These are phyloP conservation scores for Aeoliscus strigatus DNA, from an alignment of 2,797 vertebrate genomes.

Conservation along the genomic window DNA sequence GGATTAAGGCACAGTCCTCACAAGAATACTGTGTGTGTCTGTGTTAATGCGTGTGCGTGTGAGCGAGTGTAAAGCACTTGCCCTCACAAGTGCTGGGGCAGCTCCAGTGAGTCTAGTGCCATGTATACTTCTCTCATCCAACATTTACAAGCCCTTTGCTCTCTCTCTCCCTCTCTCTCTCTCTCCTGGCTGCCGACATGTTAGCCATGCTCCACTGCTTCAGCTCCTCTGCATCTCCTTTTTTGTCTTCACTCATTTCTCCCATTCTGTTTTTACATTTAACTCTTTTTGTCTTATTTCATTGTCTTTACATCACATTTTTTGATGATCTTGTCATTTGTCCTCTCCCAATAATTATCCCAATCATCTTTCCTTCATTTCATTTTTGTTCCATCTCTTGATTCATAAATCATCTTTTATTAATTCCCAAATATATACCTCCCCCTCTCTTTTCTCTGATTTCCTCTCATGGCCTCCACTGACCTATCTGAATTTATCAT, in stretches of 20 bases:
- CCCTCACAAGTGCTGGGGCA: conserved; percentile 73
- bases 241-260: conserved; percentile 34
- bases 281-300: conserved; percentile 6
- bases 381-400: too few species aligned
- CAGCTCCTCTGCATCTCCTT: conserved; percentile 22
- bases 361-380: too few species aligned
- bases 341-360: too few species aligned
- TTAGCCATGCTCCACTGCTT: conserved; percentile 53
- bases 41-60: conserved; percentile 10
- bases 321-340: too few species aligned
- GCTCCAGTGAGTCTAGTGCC: conserved; percentile 68
- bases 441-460: too few species aligned
- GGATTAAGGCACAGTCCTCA: too few species aligned
- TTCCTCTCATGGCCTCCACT: too few species aligned
- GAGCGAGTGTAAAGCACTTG: conserved; percentile 65
- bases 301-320: conserved; percentile 6
- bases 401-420: too few species aligned
- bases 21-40: conserved; percentile 15
- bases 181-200: conserved; percentile 38
- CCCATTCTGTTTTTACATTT: conserved; percentile 6
- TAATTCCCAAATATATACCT: too few species aligned
- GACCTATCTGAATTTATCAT: too few species aligned
- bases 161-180: conserved; percentile 5
- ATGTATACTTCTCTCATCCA: conserved; percentile 74
- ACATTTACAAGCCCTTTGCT: conserved; percentile 69